Conservation (phyloP, 2,113 vertebrate species). For the Cnemophilus loriae region DNA sequence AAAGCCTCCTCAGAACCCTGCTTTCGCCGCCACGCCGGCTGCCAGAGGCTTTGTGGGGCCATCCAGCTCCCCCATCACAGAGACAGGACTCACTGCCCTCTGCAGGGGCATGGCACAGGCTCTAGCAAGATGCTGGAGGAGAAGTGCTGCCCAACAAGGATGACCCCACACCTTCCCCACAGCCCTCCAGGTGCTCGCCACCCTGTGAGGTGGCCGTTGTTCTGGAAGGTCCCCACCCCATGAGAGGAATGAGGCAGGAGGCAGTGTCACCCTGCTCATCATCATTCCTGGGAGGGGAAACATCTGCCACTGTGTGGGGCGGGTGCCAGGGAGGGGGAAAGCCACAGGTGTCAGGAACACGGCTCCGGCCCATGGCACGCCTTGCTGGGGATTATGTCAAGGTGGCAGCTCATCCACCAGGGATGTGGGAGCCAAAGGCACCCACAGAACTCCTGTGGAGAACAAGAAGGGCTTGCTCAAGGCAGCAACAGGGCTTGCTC, state of each 20-base stretch:
- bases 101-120: no score
- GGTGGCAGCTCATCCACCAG: background rate
- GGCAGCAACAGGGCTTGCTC: background rate
- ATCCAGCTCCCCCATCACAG: background rate
- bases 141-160: background rate
- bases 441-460: background rate
- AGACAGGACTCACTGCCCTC: background rate
- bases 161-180: accelerated
- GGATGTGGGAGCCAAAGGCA: background rate
- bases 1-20: background rate
- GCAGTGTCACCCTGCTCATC: background rate
- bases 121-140: background rate
- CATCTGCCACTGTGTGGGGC: background rate
- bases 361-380: background rate
- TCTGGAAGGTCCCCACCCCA: background rate
- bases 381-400: background rate
- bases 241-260: background rate
- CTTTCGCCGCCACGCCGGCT: accelerated
- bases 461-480: background rate
- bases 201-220: background rate
- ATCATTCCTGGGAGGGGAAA: background rate
- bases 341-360: background rate
- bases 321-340: background rate
- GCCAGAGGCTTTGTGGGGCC: background rate
- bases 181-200: background rate